phyloP scores from a whole-genome alignment of 2,113 vertebrate genomes.

The Pteruthius melanotis region DNA sequence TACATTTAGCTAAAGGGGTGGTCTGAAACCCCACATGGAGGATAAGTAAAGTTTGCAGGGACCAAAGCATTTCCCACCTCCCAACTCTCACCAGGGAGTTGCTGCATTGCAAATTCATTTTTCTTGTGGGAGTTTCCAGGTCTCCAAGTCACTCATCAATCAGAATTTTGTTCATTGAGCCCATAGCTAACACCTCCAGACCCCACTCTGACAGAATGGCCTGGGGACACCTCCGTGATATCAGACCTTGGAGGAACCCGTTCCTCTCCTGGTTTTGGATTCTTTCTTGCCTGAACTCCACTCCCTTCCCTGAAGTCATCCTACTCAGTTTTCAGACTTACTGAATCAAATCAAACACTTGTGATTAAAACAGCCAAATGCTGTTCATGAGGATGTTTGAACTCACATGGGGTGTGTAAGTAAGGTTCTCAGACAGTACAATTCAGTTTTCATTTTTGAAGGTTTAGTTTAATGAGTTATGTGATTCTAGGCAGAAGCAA shows the following conservation, averaged over 20 bases:
- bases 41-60: background rate
- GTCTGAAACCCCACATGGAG: fast-evolving
- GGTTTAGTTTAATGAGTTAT: background rate
- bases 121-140: background rate
- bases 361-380: background rate
- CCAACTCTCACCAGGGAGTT: background rate
- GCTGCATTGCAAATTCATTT: background rate
- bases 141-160: background rate
- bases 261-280: background rate
- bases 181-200: background rate
- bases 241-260: fast-evolving
- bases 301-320: background rate
- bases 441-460: background rate
- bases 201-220: background rate
- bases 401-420: background rate
- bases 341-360: background rate
- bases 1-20: background rate
- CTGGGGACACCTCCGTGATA: background rate
- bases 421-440: background rate
- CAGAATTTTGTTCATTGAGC: background rate
- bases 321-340: background rate
- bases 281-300: background rate
- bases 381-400: background rate
- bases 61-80: background rate
- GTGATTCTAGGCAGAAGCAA: background rate